These are phyloP conservation scores for Zapus hudsonius DNA, from an alignment of 2,113 vertebrate genomes.

Conservation along the genomic window DNA sequence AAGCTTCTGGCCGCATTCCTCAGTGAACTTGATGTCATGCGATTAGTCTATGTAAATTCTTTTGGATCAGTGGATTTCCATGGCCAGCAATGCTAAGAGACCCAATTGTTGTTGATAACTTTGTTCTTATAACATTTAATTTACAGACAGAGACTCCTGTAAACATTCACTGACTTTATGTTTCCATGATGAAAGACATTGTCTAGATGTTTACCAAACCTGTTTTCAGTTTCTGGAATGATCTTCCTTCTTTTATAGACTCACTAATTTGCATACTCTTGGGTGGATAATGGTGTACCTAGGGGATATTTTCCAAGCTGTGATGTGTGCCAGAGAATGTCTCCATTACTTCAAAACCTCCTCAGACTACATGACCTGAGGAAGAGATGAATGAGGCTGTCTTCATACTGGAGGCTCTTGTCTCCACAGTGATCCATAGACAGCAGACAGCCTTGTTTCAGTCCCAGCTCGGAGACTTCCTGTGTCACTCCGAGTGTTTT, in stretches of 20 bases:
- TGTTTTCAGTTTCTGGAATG: not conserved
- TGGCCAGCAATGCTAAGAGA: not conserved
- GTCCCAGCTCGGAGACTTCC: not conserved
- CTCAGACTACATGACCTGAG: too few relatives aligned
- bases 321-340: too few relatives aligned
- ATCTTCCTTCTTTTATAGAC: too few relatives aligned
- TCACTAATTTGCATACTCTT: too few relatives aligned
- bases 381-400: too few relatives aligned
- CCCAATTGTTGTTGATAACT: not conserved
- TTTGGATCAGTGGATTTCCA: constrained; percentile 11
- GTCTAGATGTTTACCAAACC: not conserved
- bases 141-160: not conserved
- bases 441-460: not conserved
- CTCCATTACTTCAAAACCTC: too few relatives aligned
- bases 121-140: not conserved
- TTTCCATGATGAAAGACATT: not conserved
- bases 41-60: constrained; percentile 27
- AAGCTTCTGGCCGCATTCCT: not conserved
- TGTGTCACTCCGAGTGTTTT: not conserved
- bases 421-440: not conserved
- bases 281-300: too few relatives aligned
- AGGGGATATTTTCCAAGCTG: too few relatives aligned
- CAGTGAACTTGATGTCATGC: constrained; percentile 15
- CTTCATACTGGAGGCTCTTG: not conserved
- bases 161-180: too few relatives aligned